Base-by-base conservation (phyloP, 2,113 vertebrate genomes). In the Herpetotheres cachinnans region DNA sequence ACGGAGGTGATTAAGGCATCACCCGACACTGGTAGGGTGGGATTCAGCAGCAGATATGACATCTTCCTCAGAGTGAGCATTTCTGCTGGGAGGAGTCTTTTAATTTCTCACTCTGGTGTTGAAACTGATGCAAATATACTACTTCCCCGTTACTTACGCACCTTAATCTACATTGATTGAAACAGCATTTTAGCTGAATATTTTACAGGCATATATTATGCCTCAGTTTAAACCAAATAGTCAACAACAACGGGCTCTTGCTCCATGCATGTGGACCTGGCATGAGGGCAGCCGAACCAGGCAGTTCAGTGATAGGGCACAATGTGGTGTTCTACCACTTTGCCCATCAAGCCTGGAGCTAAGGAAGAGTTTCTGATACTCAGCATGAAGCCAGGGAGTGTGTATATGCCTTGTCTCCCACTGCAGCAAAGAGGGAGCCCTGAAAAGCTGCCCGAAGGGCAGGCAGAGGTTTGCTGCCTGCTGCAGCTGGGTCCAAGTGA, bases 21-120 rank as follows among this genome's bases (percentile, higher is more conserved):
- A 6, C 0, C n/a, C n/a, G n/a, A n/a, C n/a, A n/a, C n/a, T n/a
- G n/a, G 0, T 14, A 42, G 19, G 6, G 10, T 49, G 32, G 34
- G 38, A 84, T 73, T 82, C 82, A n/a, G 12, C 44, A 69, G 21
- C 42, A 89, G 55, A 13, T 27, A 36, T 1, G 26, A 32, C 9
- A 38, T n/a, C 3, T 40, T 38, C 17, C 12, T 34, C 24, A 70
- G 49, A 85, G 19, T 9, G 13, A 78, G 13, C 4, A 18, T 90
- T 67, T 34, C 34, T 86, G 47, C 29, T 90, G 26, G 16, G 25
- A 49, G 6, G 12, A 9, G 7, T 19, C 61, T 72, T 74, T 44
- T 40, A 25, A 10, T 46, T 55, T 46, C 29, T 58, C 71, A 29
- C 1, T 40, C 3, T 36, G 24, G 12, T 20, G 40, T 38, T 49